Conservation (phyloP, 2,888 invertebrate species). For the Linnaemya vulpina region DNA sequence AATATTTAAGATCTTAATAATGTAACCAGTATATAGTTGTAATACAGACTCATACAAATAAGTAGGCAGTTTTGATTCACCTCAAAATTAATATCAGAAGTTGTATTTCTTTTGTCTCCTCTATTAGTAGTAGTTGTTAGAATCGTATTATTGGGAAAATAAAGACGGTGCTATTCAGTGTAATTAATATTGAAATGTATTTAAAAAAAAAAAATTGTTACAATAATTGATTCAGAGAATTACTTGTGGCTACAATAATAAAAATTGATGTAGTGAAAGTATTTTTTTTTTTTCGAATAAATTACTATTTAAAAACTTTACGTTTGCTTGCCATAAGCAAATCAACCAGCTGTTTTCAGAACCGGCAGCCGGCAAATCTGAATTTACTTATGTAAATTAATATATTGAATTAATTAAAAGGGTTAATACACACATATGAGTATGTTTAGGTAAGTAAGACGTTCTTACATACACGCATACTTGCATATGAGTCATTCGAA, state of each 20-base stretch:
- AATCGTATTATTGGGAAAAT: no score
- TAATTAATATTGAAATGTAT: no score
- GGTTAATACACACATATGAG: background rate
- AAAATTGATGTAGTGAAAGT: constrained; percentile 28
- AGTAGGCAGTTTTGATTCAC: no score
- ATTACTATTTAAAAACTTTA: constrained; percentile 3
- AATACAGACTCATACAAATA: no score
- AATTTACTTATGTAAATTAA: background rate
- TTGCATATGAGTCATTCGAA: constrained; percentile 20
- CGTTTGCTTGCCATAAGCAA: background rate
- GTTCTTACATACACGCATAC: no score
- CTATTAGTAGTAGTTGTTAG: no score
- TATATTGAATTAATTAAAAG: constrained; percentile 9
- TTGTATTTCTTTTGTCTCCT: no score
- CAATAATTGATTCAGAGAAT: background rate
- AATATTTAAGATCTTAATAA: no score
- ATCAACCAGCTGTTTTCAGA: background rate
- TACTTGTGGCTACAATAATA: background rate
- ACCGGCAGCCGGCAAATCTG: background rate
- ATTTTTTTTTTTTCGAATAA: constrained; percentile 12
- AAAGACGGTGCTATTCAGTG: no score
- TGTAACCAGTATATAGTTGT: no score
- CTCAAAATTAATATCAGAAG: no score
- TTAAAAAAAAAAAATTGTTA: background rate
- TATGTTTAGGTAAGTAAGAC: no score